A percentile compares a stretch with the other conserved stretches of the same genome.
Conservation (phyloP, 2,113 vertebrate species). For the Ailuropoda melanoleuca region DNA sequence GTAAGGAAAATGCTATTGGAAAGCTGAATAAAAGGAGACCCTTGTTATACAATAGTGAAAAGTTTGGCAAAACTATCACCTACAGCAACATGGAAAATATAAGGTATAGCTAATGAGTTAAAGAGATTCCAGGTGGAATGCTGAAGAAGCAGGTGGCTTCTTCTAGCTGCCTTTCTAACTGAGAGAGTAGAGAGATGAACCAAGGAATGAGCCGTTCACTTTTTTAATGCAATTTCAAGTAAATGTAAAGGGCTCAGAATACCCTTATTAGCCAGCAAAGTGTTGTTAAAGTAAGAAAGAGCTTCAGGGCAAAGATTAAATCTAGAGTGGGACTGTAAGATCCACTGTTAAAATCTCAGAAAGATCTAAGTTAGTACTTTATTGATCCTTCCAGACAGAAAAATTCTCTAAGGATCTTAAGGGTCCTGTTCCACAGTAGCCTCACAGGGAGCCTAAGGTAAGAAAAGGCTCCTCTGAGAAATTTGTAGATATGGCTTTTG, state of each 20-base stretch:
- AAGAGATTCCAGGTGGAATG: not conserved
- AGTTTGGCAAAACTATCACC: not conserved
- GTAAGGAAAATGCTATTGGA: not conserved
- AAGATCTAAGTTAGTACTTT: not conserved
- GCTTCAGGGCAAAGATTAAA: not conserved
- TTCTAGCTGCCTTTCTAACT: conserved; percentile 31
- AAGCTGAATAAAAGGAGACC: not conserved
- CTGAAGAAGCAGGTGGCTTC: not conserved
- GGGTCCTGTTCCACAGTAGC: not conserved
- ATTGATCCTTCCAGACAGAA: not conserved
- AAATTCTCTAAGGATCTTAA: not conserved
- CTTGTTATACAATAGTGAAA: not conserved
- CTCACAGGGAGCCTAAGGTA: not conserved
- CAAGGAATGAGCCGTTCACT: not conserved
- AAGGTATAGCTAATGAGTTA: not conserved
- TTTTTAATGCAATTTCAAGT: not conserved
- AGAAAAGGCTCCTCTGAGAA: not conserved
- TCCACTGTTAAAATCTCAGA: not conserved
- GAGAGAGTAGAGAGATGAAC: not conserved
- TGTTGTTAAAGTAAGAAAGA: conserved; percentile 19
- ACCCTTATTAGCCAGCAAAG: not conserved
- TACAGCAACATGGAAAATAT: not conserved
- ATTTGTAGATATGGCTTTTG: not conserved
- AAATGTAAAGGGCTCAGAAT: not conserved
- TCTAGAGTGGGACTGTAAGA: not conserved